Percentiles rank a stretch among this genome's conserved stretches.
Conservation (phyloP, 2,797 vertebrate species). For the Acipenser oxyrinchus region DNA sequence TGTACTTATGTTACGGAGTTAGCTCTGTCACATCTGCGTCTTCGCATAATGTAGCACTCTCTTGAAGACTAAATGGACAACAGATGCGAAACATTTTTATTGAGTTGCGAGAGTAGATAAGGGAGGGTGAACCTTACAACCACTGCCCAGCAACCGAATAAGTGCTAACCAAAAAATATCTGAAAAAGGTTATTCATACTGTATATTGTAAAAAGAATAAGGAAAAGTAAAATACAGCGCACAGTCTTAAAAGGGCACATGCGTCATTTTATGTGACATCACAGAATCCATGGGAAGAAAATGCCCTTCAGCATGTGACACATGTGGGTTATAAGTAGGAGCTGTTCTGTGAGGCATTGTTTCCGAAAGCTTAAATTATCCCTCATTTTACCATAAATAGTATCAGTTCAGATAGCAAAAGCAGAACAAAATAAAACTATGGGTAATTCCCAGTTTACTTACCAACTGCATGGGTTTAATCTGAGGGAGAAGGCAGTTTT, state of each 20-base stretch:
- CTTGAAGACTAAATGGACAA: conserved; percentile 25
- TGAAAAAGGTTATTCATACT: no score
- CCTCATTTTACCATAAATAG: not conserved
- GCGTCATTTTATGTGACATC: no score
- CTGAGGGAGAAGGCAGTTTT: no score
- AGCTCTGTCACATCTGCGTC: conserved; percentile 40
- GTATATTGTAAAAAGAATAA: no score
- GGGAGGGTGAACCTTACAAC: no score
- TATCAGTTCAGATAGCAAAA: not conserved
- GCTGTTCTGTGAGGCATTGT: not conserved
- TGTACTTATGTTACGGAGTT: conserved; percentile 31
- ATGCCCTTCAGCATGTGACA: not conserved
- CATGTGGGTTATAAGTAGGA: not conserved
- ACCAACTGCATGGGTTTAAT: no score
- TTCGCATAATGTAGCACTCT: conserved; percentile 28
- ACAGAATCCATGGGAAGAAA: not conserved
- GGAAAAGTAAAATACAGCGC: no score
- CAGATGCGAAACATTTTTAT: conserved; percentile 25
- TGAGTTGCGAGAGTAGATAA: conserved; percentile 8
- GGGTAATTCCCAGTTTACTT: no score
- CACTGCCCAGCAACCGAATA: no score
- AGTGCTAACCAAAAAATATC: no score
- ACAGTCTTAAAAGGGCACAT: no score
- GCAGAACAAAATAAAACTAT: no score
- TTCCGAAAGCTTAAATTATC: not conserved